Percentiles rank a stretch among this genome's conserved stretches.
Conservation (phyloP, 2,113 vertebrate species). For the Hyperoodon ampullatus region DNA sequence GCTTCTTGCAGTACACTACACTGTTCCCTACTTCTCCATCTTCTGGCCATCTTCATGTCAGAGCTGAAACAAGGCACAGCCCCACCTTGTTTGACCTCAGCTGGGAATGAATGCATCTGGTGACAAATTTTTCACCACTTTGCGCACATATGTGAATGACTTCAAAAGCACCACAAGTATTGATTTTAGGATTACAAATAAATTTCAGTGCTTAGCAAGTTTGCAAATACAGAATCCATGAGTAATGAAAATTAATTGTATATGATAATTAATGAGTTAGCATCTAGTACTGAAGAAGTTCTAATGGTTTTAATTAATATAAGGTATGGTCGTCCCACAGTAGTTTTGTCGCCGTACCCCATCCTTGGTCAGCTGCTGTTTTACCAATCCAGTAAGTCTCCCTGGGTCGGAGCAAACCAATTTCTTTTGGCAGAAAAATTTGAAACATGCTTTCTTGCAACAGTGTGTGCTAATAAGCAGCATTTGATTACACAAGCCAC, state of each 20-base stretch:
- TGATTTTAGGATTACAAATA: not conserved
- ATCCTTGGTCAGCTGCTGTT: not conserved
- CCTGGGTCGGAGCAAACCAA: not conserved
- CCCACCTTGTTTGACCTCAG: not conserved
- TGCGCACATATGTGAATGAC: not conserved
- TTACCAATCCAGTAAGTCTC: not conserved
- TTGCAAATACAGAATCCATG: not conserved
- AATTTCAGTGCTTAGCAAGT: not conserved
- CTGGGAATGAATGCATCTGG: not conserved
- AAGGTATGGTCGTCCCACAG: not conserved
- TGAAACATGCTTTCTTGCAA: not conserved
- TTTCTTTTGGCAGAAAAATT: conserved; percentile 26
- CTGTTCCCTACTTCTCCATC: not conserved
- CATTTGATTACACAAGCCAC: not conserved
- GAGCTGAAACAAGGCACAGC: not conserved
- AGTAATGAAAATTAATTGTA: conserved; percentile 12
- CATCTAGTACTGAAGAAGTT: not conserved
- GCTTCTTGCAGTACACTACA: not conserved
- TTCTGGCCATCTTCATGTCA: not conserved
- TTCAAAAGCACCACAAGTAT: not conserved
- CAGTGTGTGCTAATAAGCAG: not conserved
- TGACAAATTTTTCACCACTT: not conserved
- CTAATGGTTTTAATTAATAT: not conserved
- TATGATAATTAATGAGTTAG: not conserved
- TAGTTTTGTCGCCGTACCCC: not conserved